A percentile compares a stretch with the other conserved stretches of the same genome.
phyloP scores from a whole-genome alignment of 1,140 invertebrate species.

The Hycleus cichorii region DNA sequence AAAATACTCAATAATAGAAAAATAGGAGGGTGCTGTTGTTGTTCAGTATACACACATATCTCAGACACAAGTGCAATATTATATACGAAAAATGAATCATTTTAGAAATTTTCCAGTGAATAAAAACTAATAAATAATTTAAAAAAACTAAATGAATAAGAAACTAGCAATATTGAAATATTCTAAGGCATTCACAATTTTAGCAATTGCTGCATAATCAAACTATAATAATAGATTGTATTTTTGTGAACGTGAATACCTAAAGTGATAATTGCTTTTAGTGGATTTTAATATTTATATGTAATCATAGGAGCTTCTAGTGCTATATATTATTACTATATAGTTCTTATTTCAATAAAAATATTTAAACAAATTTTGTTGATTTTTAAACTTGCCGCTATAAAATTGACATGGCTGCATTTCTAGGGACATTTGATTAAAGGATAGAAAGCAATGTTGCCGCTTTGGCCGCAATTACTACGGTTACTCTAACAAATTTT shows the following conservation, averaged over 20 bases:
- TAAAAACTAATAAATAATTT: background rate
- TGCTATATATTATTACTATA: slow-evolving; percentile 22
- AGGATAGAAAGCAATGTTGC: too few relatives aligned
- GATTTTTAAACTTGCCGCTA: too few relatives aligned
- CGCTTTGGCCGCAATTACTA: too few relatives aligned
- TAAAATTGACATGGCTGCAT: too few relatives aligned
- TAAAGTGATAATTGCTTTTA: slow-evolving; percentile 35
- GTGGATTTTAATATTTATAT: slow-evolving; percentile 33
- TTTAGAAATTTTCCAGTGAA: slow-evolving; percentile 8
- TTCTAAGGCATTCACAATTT: slow-evolving; percentile 23
- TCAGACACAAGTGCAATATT: slow-evolving; percentile 20
- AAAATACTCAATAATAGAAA: slow-evolving; percentile 4
- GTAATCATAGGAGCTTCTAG: slow-evolving; percentile 31
- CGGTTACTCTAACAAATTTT: too few relatives aligned
- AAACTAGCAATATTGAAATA: slow-evolving; percentile 25
- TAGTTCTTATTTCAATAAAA: slow-evolving; percentile 35
- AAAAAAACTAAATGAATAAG: slow-evolving; percentile 8
- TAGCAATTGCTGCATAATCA: slow-evolving; percentile 29
- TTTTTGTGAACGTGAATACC: slow-evolving; percentile 36
- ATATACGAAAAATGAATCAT: background rate
- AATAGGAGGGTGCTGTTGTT: slow-evolving; percentile 11
- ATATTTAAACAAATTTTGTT: slow-evolving; percentile 2
- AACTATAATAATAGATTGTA: slow-evolving; percentile 27
- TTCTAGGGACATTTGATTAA: too few relatives aligned
- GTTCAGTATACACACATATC: slow-evolving; percentile 22